A percentile compares a stretch with the other conserved stretches of the same genome.
phyloP scores from a whole-genome alignment of 2,113 vertebrate genomes.

The Sinocyclocheilus rhinocerous region DNA sequence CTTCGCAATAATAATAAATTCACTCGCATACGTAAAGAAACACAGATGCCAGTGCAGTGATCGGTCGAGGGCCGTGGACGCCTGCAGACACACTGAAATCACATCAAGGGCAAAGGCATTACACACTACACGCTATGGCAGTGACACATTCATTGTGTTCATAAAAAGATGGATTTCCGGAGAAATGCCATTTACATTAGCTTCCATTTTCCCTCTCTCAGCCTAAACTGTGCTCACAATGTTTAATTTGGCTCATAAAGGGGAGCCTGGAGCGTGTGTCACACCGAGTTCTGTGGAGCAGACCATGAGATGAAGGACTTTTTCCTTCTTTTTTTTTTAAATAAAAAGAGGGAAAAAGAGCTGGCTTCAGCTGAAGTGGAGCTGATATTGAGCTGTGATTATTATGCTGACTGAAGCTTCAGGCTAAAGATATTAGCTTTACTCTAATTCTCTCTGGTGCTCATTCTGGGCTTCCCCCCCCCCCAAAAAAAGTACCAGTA shows the following conservation, averaged over 20 bases:
- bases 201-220: slow-evolving; percentile 13
- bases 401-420: slow-evolving; percentile 1
- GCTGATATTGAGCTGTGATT: slow-evolving; percentile 25
- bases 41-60: slow-evolving; percentile 14
- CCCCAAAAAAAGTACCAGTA: not conserved
- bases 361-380: slow-evolving; percentile 10
- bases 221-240: slow-evolving; percentile 31
- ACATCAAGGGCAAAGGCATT: slow-evolving; percentile 11
- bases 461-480: not conserved
- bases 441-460: not conserved
- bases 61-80: not conserved
- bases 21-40: not conserved
- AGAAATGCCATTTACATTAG: slow-evolving; percentile 19
- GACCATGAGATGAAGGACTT: slow-evolving; percentile 17
- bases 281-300: slow-evolving; percentile 11
- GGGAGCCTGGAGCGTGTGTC: slow-evolving; percentile 9
- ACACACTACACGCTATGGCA: not conserved
- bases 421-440: slow-evolving; percentile 31
- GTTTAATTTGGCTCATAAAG: slow-evolving; percentile 46
- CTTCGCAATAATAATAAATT: slow-evolving; percentile 8
- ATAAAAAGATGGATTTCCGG: slow-evolving; percentile 27
- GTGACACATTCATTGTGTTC: slow-evolving; percentile 23
- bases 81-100: slow-evolving; percentile 34
- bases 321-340: not conserved
- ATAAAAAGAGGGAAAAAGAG: not conserved